Percentiles rank a stretch among this genome's conserved stretches.
Conservation (phyloP, 2,888 invertebrate genomes). For the Deilephila elpenor region DNA sequence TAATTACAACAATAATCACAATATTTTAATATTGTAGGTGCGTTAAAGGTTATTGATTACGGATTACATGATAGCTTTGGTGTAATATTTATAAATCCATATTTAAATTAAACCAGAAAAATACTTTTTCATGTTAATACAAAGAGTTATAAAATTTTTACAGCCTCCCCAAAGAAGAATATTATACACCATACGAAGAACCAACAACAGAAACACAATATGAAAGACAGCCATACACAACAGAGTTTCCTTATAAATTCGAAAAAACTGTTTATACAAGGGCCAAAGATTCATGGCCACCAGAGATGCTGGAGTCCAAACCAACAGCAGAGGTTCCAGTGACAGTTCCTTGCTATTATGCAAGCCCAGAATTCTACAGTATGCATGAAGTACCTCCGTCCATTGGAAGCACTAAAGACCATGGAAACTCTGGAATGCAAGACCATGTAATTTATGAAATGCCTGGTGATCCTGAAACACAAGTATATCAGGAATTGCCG, state of each 20-base stretch:
- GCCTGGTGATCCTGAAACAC: neutral
- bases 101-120: no score
- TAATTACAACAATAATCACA: no score
- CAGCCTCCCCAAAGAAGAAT: conserved; percentile 59
- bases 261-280: conserved; percentile 54
- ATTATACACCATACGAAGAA: conserved; percentile 44
- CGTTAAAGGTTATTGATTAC: no score
- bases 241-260: conserved; percentile 65
- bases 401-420: neutral
- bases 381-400: neutral
- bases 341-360: conserved; percentile 40
- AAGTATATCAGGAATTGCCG: neutral
- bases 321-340: conserved; percentile 65
- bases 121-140: neutral
- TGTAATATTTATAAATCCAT: no score
- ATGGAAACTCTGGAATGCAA: neutral
- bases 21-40: no score
- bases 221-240: conserved; percentile 53
- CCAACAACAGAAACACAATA: neutral
- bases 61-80: no score
- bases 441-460: neutral
- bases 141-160: neutral
- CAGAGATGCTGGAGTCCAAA: conserved; percentile 56
- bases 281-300: conserved; percentile 54
- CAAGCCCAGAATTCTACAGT: neutral